Percentiles rank a stretch among this genome's conserved stretches.
These are phyloP conservation scores for Fistularia commersonii DNA, from an alignment of 2,797 vertebrate genomes.

Conservation along the genomic window DNA sequence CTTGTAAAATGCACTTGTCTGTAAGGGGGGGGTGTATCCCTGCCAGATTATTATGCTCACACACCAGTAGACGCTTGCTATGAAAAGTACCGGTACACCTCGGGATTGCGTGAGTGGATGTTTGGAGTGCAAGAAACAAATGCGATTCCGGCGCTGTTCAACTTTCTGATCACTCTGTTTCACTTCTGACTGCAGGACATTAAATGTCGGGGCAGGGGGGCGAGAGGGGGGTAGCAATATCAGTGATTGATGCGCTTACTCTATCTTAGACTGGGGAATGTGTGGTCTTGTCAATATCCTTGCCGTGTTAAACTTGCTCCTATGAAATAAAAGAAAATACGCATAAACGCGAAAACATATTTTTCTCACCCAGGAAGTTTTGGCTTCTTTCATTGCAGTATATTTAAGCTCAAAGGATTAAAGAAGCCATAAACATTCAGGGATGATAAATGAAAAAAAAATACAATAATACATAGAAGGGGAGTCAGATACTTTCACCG, in stretches of 20 bases:
- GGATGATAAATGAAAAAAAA: slow-evolving; percentile 1
- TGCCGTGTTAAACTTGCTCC: too few relatives aligned
- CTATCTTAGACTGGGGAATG: slow-evolving; percentile 46
- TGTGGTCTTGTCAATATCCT: slow-evolving; percentile 39
- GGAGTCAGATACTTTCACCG: neutral
- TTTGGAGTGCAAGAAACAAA: slow-evolving; percentile 39
- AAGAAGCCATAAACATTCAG: slow-evolving; percentile 2
- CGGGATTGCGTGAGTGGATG: slow-evolving; percentile 11
- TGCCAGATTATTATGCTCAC: too few relatives aligned
- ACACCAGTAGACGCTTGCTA: too few relatives aligned
- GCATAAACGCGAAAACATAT: too few relatives aligned
- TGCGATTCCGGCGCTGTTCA: slow-evolving; percentile 34
- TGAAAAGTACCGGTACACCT: too few relatives aligned
- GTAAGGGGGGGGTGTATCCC: too few relatives aligned
- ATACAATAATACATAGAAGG: slow-evolving; percentile 11
- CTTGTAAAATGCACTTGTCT: too few relatives aligned
- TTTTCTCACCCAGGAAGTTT: slow-evolving; percentile 13
- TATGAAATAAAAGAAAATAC: too few relatives aligned
- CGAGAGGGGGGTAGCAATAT: slow-evolving; percentile 43
- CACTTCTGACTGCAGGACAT: slow-evolving; percentile 56
- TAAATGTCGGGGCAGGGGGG: slow-evolving; percentile 47
- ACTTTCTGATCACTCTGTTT: slow-evolving; percentile 58
- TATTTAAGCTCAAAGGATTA: neutral
- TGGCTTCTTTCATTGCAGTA: neutral
- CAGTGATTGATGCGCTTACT: slow-evolving; percentile 67